phyloP scores from a whole-genome alignment of 2,888 invertebrate genomes.

The Agonopterix heracliana region DNA sequence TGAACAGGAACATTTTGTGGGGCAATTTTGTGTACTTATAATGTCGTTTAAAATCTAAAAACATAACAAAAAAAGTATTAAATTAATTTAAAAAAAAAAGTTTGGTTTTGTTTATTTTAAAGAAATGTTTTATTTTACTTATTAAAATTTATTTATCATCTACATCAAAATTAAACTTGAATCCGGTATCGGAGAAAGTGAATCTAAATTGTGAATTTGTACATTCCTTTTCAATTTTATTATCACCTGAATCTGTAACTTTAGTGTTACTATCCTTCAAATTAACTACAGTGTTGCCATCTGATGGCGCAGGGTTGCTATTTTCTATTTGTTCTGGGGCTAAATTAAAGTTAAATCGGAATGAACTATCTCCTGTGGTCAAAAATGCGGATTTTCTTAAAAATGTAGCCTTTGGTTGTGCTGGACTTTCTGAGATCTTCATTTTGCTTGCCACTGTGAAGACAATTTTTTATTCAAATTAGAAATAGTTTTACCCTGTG shows the following conservation, averaged over 20 bases:
- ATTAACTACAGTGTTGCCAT: background rate
- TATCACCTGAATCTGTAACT: slow-evolving; percentile 11
- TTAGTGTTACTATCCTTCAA: background rate
- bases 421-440: slow-evolving; percentile 69
- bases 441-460: slow-evolving; percentile 76
- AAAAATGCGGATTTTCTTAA: slow-evolving; percentile 79
- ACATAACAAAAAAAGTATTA: no score
- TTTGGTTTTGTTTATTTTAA: no score
- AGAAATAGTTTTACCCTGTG: no score
- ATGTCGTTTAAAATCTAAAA: no score
- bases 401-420: slow-evolving; percentile 79
- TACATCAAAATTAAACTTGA: slow-evolving; percentile 80
- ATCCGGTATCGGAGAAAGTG: slow-evolving; percentile 67
- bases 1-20: no score
- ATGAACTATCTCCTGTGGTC: slow-evolving; percentile 68
- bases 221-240: slow-evolving; percentile 4
- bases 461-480: slow-evolving; percentile 8
- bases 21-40: no score
- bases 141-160: slow-evolving; percentile 27
- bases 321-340: slow-evolving; percentile 34
- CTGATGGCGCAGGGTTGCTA: slow-evolving; percentile 17
- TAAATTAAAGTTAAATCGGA: slow-evolving; percentile 70
- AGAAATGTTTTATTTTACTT: no score
- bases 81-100: no score
- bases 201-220: slow-evolving; percentile 41